Base-by-base conservation (phyloP, 23 tunicate species). In the Oikopleura dioica region DNA sequence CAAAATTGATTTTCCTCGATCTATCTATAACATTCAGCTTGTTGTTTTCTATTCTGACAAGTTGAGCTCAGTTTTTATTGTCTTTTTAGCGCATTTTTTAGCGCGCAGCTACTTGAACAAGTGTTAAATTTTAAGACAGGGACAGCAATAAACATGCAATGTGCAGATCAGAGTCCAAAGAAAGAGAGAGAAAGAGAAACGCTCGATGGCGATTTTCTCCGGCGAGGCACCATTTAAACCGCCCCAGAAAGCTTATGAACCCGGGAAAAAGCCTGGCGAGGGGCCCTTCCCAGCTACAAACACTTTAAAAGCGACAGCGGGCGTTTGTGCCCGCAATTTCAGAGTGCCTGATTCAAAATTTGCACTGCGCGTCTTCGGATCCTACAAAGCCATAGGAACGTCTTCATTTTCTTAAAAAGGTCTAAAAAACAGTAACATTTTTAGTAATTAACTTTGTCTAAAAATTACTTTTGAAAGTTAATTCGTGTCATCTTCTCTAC, bases 301-400 rank as follows among this genome's bases (percentile, higher is more conserved):
- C 16, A 21, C 16, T 9, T 44, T 9, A 9, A 21, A 9, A 44
- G 9, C 55, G 9, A 9, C 9, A 9, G 9, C 26, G 30, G 30
- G 72, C 4, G 72, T 12, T 63, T 63, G 72, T 63, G 26, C 72
- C 16, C 16, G 26, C 4, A 63, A 23, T 31, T 63, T 63, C 72
- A 63, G 26, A 63, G 26, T 63, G 4, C 72, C 72, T 2, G 26
- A 63, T 63, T 12, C 16, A 2, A 63, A 63, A 63, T 63, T 63
- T 63, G 72, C 72, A 2, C 72, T 63, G 32, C 29, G 72, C 2
- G 30, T 63, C 26, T 63, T 12, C 26, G 72, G 72, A 28, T 12
- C 30, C 26, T 63, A 63, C 33, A 63, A 63, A 31, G 72, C 72
- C 72, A 63, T 63, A 12, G 72, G 72, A 63, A 63, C 29, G 72